Evolutionary conservation across 2,113 vertebrate genomes (phyloP).

Genomic region (Indri indri): DNA sequence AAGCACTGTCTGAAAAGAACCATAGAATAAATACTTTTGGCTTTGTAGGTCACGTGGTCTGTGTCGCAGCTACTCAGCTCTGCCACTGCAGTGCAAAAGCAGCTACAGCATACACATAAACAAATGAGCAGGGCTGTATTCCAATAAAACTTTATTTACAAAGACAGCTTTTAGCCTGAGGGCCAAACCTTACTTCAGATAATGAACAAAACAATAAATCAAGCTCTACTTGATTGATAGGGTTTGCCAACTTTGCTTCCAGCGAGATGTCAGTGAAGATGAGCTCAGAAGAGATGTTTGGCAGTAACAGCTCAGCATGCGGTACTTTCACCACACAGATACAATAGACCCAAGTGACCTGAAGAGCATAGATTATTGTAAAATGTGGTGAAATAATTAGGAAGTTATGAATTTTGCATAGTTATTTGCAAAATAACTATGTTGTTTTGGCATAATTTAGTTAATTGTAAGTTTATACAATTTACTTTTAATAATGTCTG

Average conservation of each 20-base stretch:
- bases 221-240: background rate
- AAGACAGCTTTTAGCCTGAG: background rate
- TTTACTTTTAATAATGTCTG: background rate
- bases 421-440: background rate
- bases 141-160: background rate
- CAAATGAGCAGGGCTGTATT: background rate
- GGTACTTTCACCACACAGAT: background rate
- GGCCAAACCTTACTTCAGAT: background rate
- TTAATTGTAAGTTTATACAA: background rate
- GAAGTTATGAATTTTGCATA: background rate
- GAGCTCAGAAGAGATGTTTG: background rate
- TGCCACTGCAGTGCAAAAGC: background rate
- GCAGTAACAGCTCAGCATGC: too few species aligned
- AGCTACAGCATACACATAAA: background rate
- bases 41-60: background rate
- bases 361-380: background rate
- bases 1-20: background rate
- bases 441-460: background rate
- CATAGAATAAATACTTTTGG: background rate
- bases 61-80: background rate
- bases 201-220: background rate
- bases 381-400: background rate
- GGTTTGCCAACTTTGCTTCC: background rate
- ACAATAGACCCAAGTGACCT: background rate
- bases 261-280: background rate